Percentiles rank a stretch among this genome's conserved stretches.
phyloP scores from a whole-genome alignment of 1,140 invertebrate genomes.

The Drosophila malerkotliana region DNA sequence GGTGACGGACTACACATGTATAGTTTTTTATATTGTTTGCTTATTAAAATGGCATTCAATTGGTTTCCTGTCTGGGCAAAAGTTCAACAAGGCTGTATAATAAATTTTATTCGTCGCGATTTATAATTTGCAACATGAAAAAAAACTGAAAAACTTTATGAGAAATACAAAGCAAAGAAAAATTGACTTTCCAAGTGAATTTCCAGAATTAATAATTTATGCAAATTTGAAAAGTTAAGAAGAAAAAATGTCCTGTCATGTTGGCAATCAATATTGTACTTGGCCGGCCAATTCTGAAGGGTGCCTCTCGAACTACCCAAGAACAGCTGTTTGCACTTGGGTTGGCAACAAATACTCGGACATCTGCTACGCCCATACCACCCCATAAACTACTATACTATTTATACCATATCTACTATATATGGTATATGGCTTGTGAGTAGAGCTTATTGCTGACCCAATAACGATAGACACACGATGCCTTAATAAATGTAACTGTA shows the following conservation, averaged over 20 bases:
- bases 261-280: background rate
- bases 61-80: background rate
- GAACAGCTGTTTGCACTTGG: conserved; percentile 29
- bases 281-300: background rate
- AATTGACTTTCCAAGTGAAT: no score
- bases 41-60: conserved; percentile 19
- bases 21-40: conserved; percentile 10
- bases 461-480: conserved; percentile 66
- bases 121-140: background rate
- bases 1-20: conserved; percentile 15
- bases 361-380: conserved; percentile 13
- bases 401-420: background rate
- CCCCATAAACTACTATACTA: background rate
- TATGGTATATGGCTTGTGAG: background rate
- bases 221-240: background rate
- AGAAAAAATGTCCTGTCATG: background rate
- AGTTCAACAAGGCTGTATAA: background rate
- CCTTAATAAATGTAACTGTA: conserved; percentile 54
- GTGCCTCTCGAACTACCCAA: conserved; percentile 5
- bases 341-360: conserved; percentile 3
- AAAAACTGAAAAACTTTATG: background rate
- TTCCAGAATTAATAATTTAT: no score
- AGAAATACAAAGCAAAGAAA: no score
- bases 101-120: background rate
- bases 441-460: conserved; percentile 72